Evolutionary conservation across 1,140 invertebrate species (phyloP), one percentile per base, ranked within the genome.

Genomic region (Sarcophaga bullata): DNA sequence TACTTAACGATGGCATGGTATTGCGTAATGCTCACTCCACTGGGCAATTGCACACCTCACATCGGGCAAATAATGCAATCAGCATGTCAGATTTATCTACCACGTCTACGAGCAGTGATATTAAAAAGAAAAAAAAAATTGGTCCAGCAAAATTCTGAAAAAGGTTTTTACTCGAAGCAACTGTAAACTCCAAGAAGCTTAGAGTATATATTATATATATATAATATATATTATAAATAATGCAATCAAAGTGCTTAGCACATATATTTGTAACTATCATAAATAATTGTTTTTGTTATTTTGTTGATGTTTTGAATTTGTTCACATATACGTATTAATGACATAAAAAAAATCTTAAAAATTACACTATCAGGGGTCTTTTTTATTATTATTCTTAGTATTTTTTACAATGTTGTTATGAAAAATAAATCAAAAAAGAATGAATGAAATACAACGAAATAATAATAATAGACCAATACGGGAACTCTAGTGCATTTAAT

Each of bases 91-190:
- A 89, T 84, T 84, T 89, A 19, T 89, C 88, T 7, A 88, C 85
- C 0, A 85, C 83, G 15, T 88, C 87, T 19, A 46, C 13, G 10
- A 47, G 25, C 75, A 73, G 48, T 54, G 83, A 84, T 11, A 52
- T 62, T 17, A 88, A 89, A 83, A 89, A 84, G 49, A 89, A 89
- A 83, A 89, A 89, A 17, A 89, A 86, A 52, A n/a, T n/a, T 85
- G 86, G 80, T 85, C 85, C 52, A 84, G 81, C 11, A 89, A 86
- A 72, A 83, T 89, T 58, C 78, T 87, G 4, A 89, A 86, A 80
- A 86, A 86, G 83, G 85, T 86, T 6, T 88, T 89, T 81, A 85
- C 86, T 48, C 86, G 88, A 19, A 89, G 86, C 83, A 86, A 84
- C 81, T 85, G 78, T 78, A 89, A 87, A 48, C 82, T 89, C 50